Evolutionary conservation across 2,888 invertebrate genomes (phyloP), one percentile per base, ranked within the genome.

Genomic region (Bimastos eiseni): DNA sequence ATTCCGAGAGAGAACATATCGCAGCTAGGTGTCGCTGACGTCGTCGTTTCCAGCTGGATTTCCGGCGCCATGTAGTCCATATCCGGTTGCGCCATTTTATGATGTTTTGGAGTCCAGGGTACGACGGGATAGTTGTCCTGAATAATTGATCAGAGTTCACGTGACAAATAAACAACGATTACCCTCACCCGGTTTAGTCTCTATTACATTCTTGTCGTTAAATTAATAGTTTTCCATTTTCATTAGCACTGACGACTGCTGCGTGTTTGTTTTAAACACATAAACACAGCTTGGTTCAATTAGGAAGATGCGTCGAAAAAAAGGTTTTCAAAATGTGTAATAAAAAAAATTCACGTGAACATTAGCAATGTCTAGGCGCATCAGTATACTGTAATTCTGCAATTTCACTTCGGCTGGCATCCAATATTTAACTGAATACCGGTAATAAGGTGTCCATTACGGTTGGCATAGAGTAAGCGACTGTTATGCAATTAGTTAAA

Each of bases 1-100:
- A 99, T 97, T 33, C 99, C 99, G 93, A 99, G 96, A 0, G 98
- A 98, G 95, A 97, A 99, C 97, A 99, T 98, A 95, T 99, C 99
- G 93, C 98, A 98, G 88, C 97, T 96, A 90, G 97, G 97, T 94
- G 97, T 97, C 92, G 94, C 92, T 90, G 92, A 93, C 90, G 94
- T 89, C 34, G 89, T 83, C 89, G 90, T 89, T 34, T 96, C 96
- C 44, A 96, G 96, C 95, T 99, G 98, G 88, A 97, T 97, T 96
- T 99, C 99, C 0, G 99, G 99, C 90, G 99, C 99, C 97, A 96
- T 93, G 94, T 97, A 99, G 95, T 99, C 98, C 92, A 99, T 96
- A 95, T 98, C 97, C 0, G 99, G 98, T 95, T 99, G 99, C 17
- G 97, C 97, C 96, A 98, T 97, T 95, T 98, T 98, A 1, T 98